Evolutionary conservation across 2,888 invertebrate species (phyloP).

Genomic region (Eupithecia subfuscata): DNA sequence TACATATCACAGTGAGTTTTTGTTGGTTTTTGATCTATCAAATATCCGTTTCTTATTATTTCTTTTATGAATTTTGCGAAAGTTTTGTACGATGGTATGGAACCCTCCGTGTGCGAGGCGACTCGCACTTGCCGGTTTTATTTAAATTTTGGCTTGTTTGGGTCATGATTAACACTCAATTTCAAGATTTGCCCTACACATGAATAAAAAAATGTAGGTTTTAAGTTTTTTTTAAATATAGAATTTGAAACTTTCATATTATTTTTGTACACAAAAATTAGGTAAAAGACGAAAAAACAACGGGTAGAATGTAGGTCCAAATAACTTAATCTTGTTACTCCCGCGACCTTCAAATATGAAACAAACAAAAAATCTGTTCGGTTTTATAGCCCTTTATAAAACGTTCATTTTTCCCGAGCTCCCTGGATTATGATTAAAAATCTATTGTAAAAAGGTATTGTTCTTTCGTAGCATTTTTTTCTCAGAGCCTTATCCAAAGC

Average conservation of each 20-base stretch:
- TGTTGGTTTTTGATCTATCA: too few species aligned
- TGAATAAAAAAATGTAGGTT: neutral
- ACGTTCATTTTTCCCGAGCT: neutral
- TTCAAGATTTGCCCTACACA: neutral
- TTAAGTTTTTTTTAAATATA: too few species aligned
- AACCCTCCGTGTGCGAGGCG: too few species aligned
- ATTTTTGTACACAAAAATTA: neutral
- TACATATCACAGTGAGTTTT: too few species aligned
- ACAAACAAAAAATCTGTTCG: neutral
- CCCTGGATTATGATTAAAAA: neutral
- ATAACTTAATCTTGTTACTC: neutral
- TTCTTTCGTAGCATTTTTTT: neutral
- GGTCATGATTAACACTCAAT: neutral
- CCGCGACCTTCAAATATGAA: neutral
- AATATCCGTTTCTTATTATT: too few species aligned
- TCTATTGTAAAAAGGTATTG: neutral
- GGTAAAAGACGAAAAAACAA: neutral
- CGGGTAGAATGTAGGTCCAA: neutral
- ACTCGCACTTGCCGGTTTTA: too few species aligned
- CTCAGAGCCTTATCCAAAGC: neutral
- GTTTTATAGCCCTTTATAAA: slow-evolving; percentile 2
- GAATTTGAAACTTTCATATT: neutral
- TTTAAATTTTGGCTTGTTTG: neutral
- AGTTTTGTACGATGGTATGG: too few species aligned
- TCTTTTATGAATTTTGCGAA: too few species aligned